phyloP scores from a whole-genome alignment of 2,113 vertebrate genomes.

The Dascyllus trimaculatus region DNA sequence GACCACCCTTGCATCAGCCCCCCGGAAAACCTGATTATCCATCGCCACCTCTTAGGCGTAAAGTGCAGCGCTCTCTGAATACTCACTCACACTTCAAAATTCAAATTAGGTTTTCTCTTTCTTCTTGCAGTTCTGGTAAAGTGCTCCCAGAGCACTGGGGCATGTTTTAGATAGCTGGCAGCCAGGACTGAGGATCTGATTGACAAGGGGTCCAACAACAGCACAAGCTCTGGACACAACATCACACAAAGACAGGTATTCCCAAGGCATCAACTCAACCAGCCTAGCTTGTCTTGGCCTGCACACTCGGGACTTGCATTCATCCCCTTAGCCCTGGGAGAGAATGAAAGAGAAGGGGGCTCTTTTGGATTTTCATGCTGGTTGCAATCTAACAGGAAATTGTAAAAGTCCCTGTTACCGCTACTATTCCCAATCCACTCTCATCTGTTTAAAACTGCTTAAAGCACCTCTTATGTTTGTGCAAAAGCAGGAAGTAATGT shows the following conservation, averaged over 20 bases:
- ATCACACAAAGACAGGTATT: slow-evolving; percentile 49
- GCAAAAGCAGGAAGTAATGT: background rate
- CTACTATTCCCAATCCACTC: background rate
- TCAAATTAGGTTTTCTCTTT: slow-evolving; percentile 48
- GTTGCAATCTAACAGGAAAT: slow-evolving; percentile 19
- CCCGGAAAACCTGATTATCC: slow-evolving; percentile 14
- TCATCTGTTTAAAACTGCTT: slow-evolving; percentile 4
- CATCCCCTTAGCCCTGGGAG: slow-evolving; percentile 26
- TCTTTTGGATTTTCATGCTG: slow-evolving; percentile 37
- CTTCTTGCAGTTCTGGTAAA: slow-evolving; percentile 32
- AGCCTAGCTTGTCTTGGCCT: slow-evolving; percentile 37
- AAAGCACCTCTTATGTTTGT: background rate
- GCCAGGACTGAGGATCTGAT: slow-evolving; percentile 34
- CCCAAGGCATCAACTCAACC: slow-evolving; percentile 29
- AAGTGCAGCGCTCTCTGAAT: slow-evolving; percentile 40
- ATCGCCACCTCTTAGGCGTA: background rate
- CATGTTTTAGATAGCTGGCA: slow-evolving; percentile 49
- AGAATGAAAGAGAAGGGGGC: slow-evolving; percentile 8
- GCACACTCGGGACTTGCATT: slow-evolving; percentile 40
- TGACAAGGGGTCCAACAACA: slow-evolving; percentile 38
- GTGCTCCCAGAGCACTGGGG: slow-evolving; percentile 35
- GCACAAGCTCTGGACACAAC: slow-evolving; percentile 44
- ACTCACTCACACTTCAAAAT: slow-evolving; percentile 47
- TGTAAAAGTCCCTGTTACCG: slow-evolving; percentile 13
- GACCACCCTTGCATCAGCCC: slow-evolving; percentile 6